These are phyloP conservation scores for Lepidurus couesii DNA, from an alignment of 1,140 invertebrate genomes.

Conservation along the genomic window DNA sequence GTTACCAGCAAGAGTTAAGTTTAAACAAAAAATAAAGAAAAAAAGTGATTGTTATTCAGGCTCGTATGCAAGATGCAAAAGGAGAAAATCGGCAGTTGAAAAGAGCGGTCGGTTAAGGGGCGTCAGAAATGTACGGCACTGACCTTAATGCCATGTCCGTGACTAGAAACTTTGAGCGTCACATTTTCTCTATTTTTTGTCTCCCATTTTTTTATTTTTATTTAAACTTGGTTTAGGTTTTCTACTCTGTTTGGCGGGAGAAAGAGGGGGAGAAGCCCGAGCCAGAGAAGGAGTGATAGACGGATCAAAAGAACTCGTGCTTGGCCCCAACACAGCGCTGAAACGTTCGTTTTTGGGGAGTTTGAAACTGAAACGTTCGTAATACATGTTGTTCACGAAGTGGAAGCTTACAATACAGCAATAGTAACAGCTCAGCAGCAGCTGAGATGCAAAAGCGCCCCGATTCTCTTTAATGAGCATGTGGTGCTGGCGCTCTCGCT, in stretches of 20 bases:
- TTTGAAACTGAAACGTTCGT: neutral
- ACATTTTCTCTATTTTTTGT: neutral
- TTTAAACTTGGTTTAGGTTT: neutral
- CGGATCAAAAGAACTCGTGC: neutral
- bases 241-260: neutral
- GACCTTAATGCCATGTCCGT: slow-evolving; percentile 13
- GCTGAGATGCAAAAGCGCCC: slow-evolving; percentile 8
- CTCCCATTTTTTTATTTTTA: neutral
- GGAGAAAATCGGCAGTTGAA: neutral
- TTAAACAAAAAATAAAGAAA: neutral
- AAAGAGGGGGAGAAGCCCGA: too few species aligned
- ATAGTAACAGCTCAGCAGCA: slow-evolving; percentile 6
- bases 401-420: neutral
- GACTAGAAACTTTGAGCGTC: slow-evolving; percentile 17
- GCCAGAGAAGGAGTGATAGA: neutral
- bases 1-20: neutral
- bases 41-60: slow-evolving; percentile 16
- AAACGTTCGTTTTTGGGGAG: neutral
- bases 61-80: neutral
- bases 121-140: neutral
- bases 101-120: neutral
- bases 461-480: slow-evolving; percentile 1
- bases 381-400: neutral
- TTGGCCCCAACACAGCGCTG: neutral
- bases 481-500: slow-evolving; percentile 1